Evolutionary conservation across 2,888 invertebrate species (phyloP), one percentile per base, ranked within the genome.

Genomic region (Standfussiana lucernea): DNA sequence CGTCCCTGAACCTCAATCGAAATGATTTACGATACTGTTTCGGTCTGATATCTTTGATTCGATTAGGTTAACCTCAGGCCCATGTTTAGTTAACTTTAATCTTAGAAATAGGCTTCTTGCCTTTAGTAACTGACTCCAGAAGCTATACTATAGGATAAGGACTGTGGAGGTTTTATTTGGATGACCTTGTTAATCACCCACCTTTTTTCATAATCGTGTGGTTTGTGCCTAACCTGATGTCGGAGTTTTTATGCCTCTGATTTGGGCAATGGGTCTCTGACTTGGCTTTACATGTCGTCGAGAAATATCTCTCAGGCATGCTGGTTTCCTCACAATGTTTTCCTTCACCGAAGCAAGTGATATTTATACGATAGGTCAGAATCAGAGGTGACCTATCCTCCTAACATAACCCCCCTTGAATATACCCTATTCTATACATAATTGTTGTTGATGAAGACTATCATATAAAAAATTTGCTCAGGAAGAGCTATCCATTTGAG

Each of bases 11-110:
- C 79, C 67, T 47, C 45, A 67, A 79, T 67, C 68, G 61, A 28
- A 79, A 84, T 79, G 79, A 79, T 79, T 79, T 79, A 79, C 62
- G 79, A 83, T 35, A 62, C 40, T 47, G 24, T 68, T 67, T 67
- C 11, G 47, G 32, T 56, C 45, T 56, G 11, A 40, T 68, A 68
- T 53, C 32, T 53, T 67, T 64, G 28, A 84, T 84, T 79, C 79
- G 68, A 68, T 79, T 53, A 67, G 45, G 32, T 56, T 78, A 79
- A 83, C 53, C 53, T 40, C 50, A 18, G 37, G 18, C 0, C 42
- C 10, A 2, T 68, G 50, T 78, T 79, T 45, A 28, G 21, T 53
- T 45, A 59, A 59, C 37, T 77, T 21, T 28, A 50, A 40, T 67
- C 1, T 18, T 15, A n/a, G 53, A 78, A 78, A 79, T 28, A 61